Base-by-base conservation (phyloP, 2,888 invertebrate genomes). In the Alcis repandata region DNA sequence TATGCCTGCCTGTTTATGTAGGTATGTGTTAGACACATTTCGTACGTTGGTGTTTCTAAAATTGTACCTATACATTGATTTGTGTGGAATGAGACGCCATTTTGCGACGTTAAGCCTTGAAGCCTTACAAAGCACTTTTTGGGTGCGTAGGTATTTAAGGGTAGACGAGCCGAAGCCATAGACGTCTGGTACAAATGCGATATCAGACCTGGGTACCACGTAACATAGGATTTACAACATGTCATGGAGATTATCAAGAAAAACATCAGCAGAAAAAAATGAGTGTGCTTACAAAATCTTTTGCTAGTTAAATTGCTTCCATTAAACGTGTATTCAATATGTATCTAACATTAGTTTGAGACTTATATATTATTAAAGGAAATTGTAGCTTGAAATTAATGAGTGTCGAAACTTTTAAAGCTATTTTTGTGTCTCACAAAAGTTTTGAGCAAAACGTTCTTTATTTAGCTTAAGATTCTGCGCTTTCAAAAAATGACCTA, bases 91-190 rank as follows among this genome's bases (percentile, higher is more conserved):
- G 76, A 78, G 84, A 75, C 79, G 91, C 91, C 91, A 92, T 92
- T 88, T 90, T 90, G 86, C 77, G 82, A 78, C 75, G 73, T 77
- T 73, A 79, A 77, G 80, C 82, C 82, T 84, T 76, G 91, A 92
- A 92, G 85, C 90, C 92, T 54, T 83, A 89, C 66, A 78, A 85
- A 79, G 70, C 71, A 80, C 73, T 86, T 89, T 49, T 87, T 78
- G 83, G 85, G 79, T 69, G 75, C 72, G 78, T 56, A 51, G 65
- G 45, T 85, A 83, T 86, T 89, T 86, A 77, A 84, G 80, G 81
- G 83, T 82, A 81, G 82, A 81, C 77, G 72, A 79, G 67, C 75
- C 68, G 88, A 92, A 91, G 86, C 90, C 92, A 19, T 77, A 73
- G 65, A 80, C 72, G 67, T 72, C 62, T 78, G 70, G 76, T 78